phyloP scores from a whole-genome alignment of 2,888 invertebrate species.

The Polylopha cassiicola region DNA sequence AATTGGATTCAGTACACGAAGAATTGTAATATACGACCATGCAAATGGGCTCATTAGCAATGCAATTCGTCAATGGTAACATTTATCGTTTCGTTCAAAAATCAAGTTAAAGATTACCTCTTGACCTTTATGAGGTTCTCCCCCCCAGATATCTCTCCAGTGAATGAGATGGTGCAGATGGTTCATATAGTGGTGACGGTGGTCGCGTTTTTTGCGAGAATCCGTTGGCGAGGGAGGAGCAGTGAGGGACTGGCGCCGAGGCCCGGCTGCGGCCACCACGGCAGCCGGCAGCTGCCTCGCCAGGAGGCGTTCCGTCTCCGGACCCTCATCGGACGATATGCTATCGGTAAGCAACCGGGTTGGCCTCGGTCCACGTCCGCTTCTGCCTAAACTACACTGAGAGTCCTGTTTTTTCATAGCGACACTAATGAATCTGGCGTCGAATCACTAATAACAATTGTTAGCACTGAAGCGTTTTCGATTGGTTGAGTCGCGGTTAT shows the following conservation, averaged over 20 bases:
- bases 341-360: constrained; percentile 60
- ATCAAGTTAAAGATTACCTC: too few species aligned
- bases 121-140: constrained; percentile 63
- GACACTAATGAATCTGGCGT: constrained; percentile 38
- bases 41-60: constrained; percentile 13
- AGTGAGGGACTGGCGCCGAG: constrained; percentile 62
- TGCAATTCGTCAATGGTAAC: too few species aligned
- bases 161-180: constrained; percentile 68
- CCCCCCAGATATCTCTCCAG: constrained; percentile 72
- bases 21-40: constrained; percentile 17
- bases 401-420: constrained; percentile 59
- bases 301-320: constrained; percentile 63
- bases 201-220: constrained; percentile 62
- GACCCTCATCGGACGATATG: constrained; percentile 67
- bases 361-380: constrained; percentile 47
- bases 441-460: constrained; percentile 30
- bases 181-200: constrained; percentile 64
- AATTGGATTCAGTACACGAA: too few species aligned
- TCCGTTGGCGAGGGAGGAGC: constrained; percentile 73
- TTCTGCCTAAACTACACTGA: constrained; percentile 45
- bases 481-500: constrained; percentile 33
- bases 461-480: constrained; percentile 29
- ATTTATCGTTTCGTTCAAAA: too few species aligned
- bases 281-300: constrained; percentile 47
- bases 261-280: constrained; percentile 45